phyloP scores from a whole-genome alignment of 1,140 invertebrate species.

The Diachasmimorpha longicaudata region DNA sequence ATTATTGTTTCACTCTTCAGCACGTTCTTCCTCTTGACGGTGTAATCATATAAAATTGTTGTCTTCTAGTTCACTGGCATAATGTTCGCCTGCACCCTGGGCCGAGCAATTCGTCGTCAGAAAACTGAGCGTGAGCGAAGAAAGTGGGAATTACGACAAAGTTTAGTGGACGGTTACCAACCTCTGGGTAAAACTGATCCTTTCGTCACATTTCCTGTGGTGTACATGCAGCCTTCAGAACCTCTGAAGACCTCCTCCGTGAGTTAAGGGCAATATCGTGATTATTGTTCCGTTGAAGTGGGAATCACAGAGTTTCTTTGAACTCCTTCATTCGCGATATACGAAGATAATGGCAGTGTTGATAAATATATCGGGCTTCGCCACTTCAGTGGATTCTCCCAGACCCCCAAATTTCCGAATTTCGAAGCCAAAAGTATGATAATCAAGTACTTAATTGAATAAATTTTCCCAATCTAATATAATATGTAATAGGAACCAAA shows the following conservation, averaged over 20 bases:
- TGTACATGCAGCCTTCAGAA: slow-evolving; percentile 49
- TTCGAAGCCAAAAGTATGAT: not conserved
- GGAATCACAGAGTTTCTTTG: no score
- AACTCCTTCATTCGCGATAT: no score
- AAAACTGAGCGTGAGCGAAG: slow-evolving; percentile 74
- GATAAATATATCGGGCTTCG: no score
- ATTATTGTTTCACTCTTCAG: not conserved
- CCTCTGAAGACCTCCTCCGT: slow-evolving; percentile 29
- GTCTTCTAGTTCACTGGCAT: slow-evolving; percentile 78
- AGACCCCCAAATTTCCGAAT: not conserved
- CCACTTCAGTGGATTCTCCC: not conserved
- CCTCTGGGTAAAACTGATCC: slow-evolving; percentile 56
- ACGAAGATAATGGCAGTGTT: no score
- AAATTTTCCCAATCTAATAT: not conserved
- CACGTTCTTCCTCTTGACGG: no score
- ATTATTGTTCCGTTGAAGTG: no score
- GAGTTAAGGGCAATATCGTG: not conserved
- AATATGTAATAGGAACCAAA: not conserved
- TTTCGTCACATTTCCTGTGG: slow-evolving; percentile 45
- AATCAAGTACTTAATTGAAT: not conserved
- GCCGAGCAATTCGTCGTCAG: slow-evolving; percentile 79
- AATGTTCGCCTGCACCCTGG: slow-evolving; percentile 84
- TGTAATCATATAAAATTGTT: not conserved
- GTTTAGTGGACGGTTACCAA: slow-evolving; percentile 60
- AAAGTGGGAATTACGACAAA: slow-evolving; percentile 71